Percentiles rank a stretch among this genome's conserved stretches.
phyloP scores from a whole-genome alignment of 2,113 vertebrate species.

The Urocitellus parryii region DNA sequence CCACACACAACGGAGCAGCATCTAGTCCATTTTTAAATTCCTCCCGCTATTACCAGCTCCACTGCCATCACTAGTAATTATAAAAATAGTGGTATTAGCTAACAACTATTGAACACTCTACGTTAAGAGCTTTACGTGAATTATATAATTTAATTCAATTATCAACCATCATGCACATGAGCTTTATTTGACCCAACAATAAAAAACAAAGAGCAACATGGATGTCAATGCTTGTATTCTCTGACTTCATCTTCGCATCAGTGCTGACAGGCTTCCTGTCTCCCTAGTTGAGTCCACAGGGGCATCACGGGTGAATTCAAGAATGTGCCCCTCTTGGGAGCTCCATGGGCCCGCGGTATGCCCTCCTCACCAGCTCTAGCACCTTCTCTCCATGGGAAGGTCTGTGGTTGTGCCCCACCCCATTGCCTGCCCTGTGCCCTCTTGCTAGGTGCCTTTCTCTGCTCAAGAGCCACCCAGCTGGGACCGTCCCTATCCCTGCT shows the following conservation, averaged over 20 bases:
- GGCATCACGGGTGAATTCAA: rapidly evolving
- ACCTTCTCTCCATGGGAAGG: background rate
- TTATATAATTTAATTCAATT: background rate
- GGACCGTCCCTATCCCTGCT: background rate
- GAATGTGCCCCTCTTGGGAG: background rate
- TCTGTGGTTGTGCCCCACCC: background rate
- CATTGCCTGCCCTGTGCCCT: background rate
- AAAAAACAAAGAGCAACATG: background rate
- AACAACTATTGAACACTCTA: background rate
- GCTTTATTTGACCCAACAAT: background rate
- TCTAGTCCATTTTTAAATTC: background rate
- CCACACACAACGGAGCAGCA: background rate
- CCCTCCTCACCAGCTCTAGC: background rate
- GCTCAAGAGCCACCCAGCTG: background rate
- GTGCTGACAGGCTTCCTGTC: background rate
- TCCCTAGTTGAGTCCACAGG: too few relatives aligned
- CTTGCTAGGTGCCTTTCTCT: background rate
- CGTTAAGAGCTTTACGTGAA: background rate
- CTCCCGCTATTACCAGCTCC: background rate
- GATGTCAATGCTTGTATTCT: background rate
- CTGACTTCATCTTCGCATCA: background rate
- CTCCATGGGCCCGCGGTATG: rapidly evolving
- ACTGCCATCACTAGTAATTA: background rate
- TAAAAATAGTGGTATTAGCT: background rate
- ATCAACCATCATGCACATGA: background rate